Evolutionary conservation across 1,140 invertebrate species (phyloP).

Genomic region (Hyles vespertilio): DNA sequence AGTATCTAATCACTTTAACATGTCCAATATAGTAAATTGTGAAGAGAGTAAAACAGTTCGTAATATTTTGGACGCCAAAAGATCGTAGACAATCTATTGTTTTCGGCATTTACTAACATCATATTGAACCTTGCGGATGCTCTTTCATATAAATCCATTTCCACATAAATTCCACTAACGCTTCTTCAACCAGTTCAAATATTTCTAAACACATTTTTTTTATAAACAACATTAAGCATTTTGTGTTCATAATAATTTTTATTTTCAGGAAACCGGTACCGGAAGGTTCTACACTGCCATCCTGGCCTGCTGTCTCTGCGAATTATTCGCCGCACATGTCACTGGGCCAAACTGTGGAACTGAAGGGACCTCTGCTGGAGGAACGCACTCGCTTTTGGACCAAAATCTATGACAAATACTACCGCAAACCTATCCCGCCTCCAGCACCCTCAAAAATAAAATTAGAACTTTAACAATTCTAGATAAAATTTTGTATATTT

Average conservation of each 20-base stretch:
- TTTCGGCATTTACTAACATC: too few species aligned
- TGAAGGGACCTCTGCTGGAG: conserved; percentile 11
- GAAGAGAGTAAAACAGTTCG: too few species aligned
- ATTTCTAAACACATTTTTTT: background rate
- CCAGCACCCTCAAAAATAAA: background rate
- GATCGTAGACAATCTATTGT: too few species aligned
- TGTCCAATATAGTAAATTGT: too few species aligned
- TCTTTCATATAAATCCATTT: background rate
- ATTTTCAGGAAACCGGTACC: conserved; percentile 15
- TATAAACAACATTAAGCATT: background rate
- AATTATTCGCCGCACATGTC: conserved; percentile 16
- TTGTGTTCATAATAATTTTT: background rate
- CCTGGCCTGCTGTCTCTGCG: conserved; percentile 13
- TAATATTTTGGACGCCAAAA: too few species aligned
- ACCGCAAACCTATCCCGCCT: conserved; percentile 12
- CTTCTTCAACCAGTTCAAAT: background rate
- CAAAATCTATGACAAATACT: conserved; percentile 18
- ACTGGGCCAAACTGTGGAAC: conserved; percentile 10
- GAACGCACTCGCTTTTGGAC: conserved; percentile 18
- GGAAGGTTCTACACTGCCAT: conserved; percentile 13
- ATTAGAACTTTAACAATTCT: too few species aligned
- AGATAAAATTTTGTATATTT: too few species aligned
- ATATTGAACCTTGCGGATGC: background rate
- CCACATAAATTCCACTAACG: too few species aligned
- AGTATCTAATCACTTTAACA: too few species aligned